Evolutionary conservation across 1,140 invertebrate species (phyloP).

Genomic region (Caenorhabditis remanei): DNA sequence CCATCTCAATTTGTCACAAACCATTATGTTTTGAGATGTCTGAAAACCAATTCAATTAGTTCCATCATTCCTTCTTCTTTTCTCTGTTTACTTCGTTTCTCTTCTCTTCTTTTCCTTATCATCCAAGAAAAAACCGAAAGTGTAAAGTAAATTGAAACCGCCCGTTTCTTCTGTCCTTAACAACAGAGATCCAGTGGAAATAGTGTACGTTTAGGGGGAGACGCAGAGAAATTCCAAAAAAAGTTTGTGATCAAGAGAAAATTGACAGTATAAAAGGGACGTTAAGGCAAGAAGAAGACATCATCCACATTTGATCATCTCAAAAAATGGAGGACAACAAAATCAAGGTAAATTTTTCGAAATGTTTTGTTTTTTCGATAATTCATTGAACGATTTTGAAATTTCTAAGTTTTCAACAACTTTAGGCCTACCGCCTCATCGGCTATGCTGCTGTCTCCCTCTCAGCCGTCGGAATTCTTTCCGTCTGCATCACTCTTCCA

Average conservation of each 20-base stretch:
- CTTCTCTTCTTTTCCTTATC: conserved; percentile 12
- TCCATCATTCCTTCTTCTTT: neutral
- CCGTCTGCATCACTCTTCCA: conserved; percentile 61
- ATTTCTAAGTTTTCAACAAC: no score
- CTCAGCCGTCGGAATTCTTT: conserved; percentile 59
- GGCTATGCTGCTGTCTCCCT: conserved; percentile 60
- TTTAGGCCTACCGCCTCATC: conserved; percentile 61
- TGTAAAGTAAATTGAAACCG: conserved; percentile 19
- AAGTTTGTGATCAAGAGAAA: conserved; percentile 44
- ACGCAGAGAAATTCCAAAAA: conserved; percentile 34
- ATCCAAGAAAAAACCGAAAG: conserved; percentile 41
- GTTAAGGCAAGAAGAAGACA: neutral
- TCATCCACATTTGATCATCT: conserved; percentile 36
- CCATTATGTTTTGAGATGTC: conserved; percentile 47
- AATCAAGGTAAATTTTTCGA: conserved; percentile 8
- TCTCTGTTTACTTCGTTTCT: no score
- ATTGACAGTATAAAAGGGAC: conserved; percentile 26
- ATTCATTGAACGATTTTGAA: neutral
- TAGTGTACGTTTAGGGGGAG: neutral
- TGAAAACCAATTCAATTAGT: conserved; percentile 6
- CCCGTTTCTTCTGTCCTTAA: neutral
- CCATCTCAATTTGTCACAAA: conserved; percentile 39
- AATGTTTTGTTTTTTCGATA: neutral
- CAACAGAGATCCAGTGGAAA: neutral
- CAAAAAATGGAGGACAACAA: conserved; percentile 53